Evolutionary conservation across 2,888 invertebrate species (phyloP).

Genomic region (Trichogramma evanescens): DNA sequence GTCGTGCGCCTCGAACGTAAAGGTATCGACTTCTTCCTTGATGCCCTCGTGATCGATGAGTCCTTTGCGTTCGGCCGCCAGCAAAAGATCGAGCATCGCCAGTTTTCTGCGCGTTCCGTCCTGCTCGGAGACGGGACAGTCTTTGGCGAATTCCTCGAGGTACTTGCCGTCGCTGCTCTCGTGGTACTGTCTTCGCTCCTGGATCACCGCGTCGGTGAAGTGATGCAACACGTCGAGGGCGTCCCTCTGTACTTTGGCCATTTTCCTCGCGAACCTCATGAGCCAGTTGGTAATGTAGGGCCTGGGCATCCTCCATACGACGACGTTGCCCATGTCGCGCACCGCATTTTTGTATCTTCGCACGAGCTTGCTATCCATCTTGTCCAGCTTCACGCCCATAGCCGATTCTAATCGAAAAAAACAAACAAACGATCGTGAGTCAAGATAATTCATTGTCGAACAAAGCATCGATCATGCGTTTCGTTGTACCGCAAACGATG

Average conservation of each 20-base stretch:
- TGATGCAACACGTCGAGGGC: slow-evolving; percentile 20
- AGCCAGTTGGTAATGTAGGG: slow-evolving; percentile 19
- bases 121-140: too few relatives aligned
- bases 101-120: slow-evolving; percentile 23
- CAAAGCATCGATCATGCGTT: neutral
- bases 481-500: slow-evolving; percentile 15
- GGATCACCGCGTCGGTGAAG: slow-evolving; percentile 17
- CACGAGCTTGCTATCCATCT: neutral
- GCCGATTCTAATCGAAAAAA: neutral
- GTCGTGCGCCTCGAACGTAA: slow-evolving; percentile 53
- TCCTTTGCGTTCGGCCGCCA: slow-evolving; percentile 28
- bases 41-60: slow-evolving; percentile 35
- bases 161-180: slow-evolving; percentile 9
- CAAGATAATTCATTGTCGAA: neutral
- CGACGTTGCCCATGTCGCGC: neutral
- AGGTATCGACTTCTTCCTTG: slow-evolving; percentile 41
- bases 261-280: slow-evolving; percentile 20
- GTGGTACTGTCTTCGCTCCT: slow-evolving; percentile 21
- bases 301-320: slow-evolving; percentile 16
- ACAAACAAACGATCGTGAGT: too few relatives aligned
- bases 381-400: neutral
- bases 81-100: slow-evolving; percentile 38
- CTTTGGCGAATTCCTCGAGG: slow-evolving; percentile 8
- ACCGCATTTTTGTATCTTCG: neutral
- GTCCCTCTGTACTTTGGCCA: slow-evolving; percentile 16